These are phyloP conservation scores for Sarcophaga bullata DNA, from an alignment of 1,140 invertebrate species.

Conservation along the genomic window DNA sequence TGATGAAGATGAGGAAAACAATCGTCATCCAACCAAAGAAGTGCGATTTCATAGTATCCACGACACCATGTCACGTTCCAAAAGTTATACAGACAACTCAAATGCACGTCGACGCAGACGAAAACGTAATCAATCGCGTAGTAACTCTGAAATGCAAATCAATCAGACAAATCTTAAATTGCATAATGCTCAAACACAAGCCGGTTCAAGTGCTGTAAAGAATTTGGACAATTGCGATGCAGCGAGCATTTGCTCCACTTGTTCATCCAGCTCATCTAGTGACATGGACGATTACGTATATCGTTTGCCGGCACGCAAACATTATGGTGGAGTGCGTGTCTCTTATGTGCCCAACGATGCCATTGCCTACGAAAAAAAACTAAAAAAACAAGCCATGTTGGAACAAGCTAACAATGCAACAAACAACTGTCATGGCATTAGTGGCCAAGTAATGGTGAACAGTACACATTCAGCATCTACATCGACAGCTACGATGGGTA, in stretches of 20 bases:
- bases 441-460: background rate
- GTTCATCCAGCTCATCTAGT: slow-evolving; percentile 79
- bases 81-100: slow-evolving; percentile 64
- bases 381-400: slow-evolving; percentile 68
- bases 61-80: slow-evolving; percentile 63
- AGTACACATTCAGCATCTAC: background rate
- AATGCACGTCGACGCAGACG: slow-evolving; percentile 58
- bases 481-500: background rate
- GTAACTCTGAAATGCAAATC: slow-evolving; percentile 63
- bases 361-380: slow-evolving; percentile 78
- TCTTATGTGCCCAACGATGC: slow-evolving; percentile 91
- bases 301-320: slow-evolving; percentile 79
- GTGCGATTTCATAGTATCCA: slow-evolving; percentile 62
- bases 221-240: slow-evolving; percentile 71
- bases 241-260: slow-evolving; percentile 85
- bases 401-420: slow-evolving; percentile 47
- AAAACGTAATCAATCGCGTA: slow-evolving; percentile 61
- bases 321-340: slow-evolving; percentile 86
- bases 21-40: slow-evolving; percentile 55
- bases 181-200: slow-evolving; percentile 60
- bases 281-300: slow-evolving; percentile 87
- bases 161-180: slow-evolving; percentile 62
- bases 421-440: background rate
- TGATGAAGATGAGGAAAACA: slow-evolving; percentile 51
- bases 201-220: slow-evolving; percentile 48